Percentiles rank a stretch among this genome's conserved stretches.
Evolutionary conservation across 2,888 invertebrate genomes (phyloP).

Genomic region (Chironomus tentans): DNA sequence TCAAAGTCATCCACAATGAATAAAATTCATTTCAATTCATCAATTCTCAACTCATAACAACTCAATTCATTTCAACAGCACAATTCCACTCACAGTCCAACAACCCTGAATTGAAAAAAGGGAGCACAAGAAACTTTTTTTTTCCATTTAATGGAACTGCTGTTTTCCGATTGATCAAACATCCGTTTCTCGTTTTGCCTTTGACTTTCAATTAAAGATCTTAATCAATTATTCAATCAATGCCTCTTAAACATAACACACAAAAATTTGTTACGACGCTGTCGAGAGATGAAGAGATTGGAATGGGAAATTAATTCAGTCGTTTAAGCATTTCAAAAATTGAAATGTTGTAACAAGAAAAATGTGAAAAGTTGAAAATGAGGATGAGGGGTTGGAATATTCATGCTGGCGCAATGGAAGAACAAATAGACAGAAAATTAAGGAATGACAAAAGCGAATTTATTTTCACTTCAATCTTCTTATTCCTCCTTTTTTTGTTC

Average conservation of each 20-base stretch:
- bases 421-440: not conserved
- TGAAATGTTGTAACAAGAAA: not conserved
- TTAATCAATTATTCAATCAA: constrained; percentile 27
- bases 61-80: too few species aligned
- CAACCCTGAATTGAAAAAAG: not conserved
- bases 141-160: not conserved
- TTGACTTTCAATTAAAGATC: constrained; percentile 26
- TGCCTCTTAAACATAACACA: not conserved
- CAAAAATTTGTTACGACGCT: not conserved
- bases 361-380: not conserved
- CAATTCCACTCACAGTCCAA: too few species aligned
- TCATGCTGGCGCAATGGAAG: constrained; percentile 2
- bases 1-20: too few species aligned
- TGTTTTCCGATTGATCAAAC: constrained; percentile 7
- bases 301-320: not conserved
- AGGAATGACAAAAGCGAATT: not conserved
- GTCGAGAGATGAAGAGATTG: not conserved
- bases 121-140: not conserved
- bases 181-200: not conserved
- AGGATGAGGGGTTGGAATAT: not conserved
- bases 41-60: too few species aligned
- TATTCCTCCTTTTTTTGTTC: not conserved
- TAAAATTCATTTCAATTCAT: too few species aligned
- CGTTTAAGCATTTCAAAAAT: constrained; percentile 5
- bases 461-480: not conserved